Evolutionary conservation across 2,113 vertebrate species (phyloP), one percentile per base, ranked within the genome.

Genomic region (Pelmatolapia mariae): DNA sequence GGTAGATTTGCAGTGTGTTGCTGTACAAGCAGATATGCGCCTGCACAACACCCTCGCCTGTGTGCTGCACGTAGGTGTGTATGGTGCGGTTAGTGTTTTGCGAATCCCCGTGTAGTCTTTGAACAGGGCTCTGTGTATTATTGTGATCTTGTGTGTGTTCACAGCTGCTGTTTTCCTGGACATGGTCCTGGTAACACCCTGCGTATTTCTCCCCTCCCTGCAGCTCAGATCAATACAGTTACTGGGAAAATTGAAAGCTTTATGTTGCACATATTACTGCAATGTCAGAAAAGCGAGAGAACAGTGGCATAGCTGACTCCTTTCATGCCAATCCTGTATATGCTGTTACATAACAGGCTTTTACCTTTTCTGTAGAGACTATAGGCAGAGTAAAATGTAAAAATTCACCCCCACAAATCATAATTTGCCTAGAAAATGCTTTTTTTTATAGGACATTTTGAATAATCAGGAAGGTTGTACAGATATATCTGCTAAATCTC

Each of bases 161-260:
- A 88, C 88, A 93, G 92, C 90, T 93, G 83, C 52, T 13, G 43
- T 87, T 85, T 66, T 83, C 22, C 80, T 91, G 88, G 91, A 90
- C 68, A 6, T 40, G 52, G 38, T 81, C 87, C 81, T 52, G 54
- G 10, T 29, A 87, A 83, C 54, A 63, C 80, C 53, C 26, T 63
- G 11, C 61, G 84, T 82, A 5, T 26, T 81, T 78, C 29, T 59
- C 57, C 50, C 33, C 56, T 79, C 63, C 38, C 31, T 66, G 86
- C 83, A 80, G 47, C 66, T 36, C 40, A 38, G 79, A 93, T 94
- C 90, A 90, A 93, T 94, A 87, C 59, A 83, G 52, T 87, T 88
- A 88, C 57, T 54, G 50, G 76, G 40, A 82, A 85, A 88, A 87
- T 73, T 52, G 10, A 92, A 90, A 81, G 50, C 85, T 82, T 92